Evolutionary conservation across 2,888 invertebrate species (phyloP), one percentile per base, ranked within the genome.

Genomic region (Tinea pellionella): DNA sequence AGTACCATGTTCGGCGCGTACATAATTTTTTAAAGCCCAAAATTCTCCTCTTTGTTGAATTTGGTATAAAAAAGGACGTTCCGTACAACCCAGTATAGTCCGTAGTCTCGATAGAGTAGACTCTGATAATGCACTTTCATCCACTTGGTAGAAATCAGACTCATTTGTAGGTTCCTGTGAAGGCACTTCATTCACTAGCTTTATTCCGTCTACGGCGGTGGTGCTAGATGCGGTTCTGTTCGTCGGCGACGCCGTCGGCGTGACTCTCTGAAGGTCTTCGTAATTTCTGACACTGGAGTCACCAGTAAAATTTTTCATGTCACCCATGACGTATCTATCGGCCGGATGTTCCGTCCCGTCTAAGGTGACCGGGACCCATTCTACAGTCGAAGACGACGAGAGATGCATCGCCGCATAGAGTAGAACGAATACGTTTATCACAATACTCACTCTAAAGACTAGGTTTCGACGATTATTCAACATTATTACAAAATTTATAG

Each of bases 21-120:
- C 90, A 74, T 93, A 96, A 84, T 96, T 96, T 80, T 95, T 93
- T 63, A 96, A 86, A 67, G 96, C 95, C 96, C 96, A 96, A 77
- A 93, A 96, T 69, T 93, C 93, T 16, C 94, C 94, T 1, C 93
- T 90, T 71, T 94, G 94, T 61, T 90, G 80, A 51, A 90, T 92
- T 67, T 89, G 86, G 9, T 90, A 88, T 61, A 81, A 74, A 66
- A 88, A 89, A 32, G 89, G 89, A 65, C 87, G 90, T 66, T 94
- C 92, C 68, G 89, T 89, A 76, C 94, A 94, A 60, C 80, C 88
- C 59, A 93, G 79, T 55, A 89, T 70, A 61, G 82, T 75, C 61
- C 86, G 79, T 61, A 90, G 77, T 37, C 75, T 69, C 9, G 69
- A 63, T 19, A 88, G 66, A 2, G 88, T 84, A 16, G 77, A 63